Evolutionary conservation across 2,113 vertebrate genomes (phyloP), one percentile per base, ranked within the genome.

Genomic region (Oceanodroma tethys): DNA sequence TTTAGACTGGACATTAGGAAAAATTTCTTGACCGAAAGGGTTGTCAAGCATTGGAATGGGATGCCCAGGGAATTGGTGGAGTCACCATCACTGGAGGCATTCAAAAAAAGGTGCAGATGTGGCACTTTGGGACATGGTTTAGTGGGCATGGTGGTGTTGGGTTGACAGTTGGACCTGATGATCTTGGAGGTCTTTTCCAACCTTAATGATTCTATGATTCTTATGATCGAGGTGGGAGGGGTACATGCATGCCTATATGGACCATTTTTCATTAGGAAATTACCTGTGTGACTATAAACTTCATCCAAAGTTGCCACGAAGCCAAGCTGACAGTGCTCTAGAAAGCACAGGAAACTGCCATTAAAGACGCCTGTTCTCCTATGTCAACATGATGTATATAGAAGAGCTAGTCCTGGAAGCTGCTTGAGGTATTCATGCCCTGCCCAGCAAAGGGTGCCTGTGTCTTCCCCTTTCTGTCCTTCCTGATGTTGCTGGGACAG

Each of bases 181-280:
- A n/a, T n/a, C n/a, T n/a, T n/a, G n/a, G n/a, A n/a, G n/a, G n/a
- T n/a, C n/a, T n/a, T n/a, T n/a, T n/a, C n/a, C n/a, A n/a, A n/a
- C n/a, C n/a, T n/a, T n/a, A n/a, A n/a, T n/a, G n/a, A n/a, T n/a
- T n/a, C n/a, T n/a, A n/a, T n/a, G n/a, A n/a, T n/a, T n/a, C n/a
- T n/a, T n/a, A n/a, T n/a, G 53, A 32, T 55, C 2, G 3, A 27
- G 20, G 13, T 5, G 1, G 17, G 27, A 16, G 10, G 14, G 8
- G 55, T 16, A 58, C 8, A 22, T 36, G 22, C 30, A 43, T 59
- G 9, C 15, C 21, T 58, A 7, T 12, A 48, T 29, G 38, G 58
- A 74, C 47, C 26, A 48, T 48, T 70, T 66, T 60, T 81, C 45
- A 53, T 47, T 47, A 36, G 11, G 47, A 59, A 75, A 59, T 62